Conservation (phyloP, 1,140 invertebrate species). For the Zaprionus ghesquierei region DNA sequence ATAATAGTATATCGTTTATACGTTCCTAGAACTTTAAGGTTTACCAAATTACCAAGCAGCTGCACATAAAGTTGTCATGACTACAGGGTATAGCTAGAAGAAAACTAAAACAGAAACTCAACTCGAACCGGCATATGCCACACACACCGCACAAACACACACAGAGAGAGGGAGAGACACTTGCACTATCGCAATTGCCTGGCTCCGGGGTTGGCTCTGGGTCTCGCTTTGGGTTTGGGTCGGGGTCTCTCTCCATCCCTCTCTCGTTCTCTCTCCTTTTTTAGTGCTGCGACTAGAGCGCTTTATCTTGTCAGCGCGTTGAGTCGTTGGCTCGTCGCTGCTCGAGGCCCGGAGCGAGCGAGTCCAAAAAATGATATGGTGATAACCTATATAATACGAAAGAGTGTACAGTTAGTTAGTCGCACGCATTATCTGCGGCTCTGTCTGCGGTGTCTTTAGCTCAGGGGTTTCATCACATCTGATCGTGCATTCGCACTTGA, state of each 20-base stretch:
- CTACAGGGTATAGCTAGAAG: constrained; percentile 13
- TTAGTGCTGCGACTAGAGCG: constrained; percentile 31
- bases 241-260: neutral
- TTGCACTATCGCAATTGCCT: constrained; percentile 29
- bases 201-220: neutral
- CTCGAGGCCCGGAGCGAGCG: neutral
- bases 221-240: constrained; percentile 1
- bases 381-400: constrained; percentile 67
- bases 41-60: neutral
- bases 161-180: neutral
- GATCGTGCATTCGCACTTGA: constrained; percentile 6
- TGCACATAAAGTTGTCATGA: neutral
- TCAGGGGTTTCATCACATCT: constrained; percentile 36
- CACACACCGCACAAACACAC: constrained; percentile 14
- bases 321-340: constrained; percentile 19
- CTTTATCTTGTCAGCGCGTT: constrained; percentile 69
- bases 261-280: constrained; percentile 33
- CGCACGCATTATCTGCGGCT: constrained; percentile 47
- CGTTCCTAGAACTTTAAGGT: neutral
- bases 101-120: constrained; percentile 12
- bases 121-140: constrained; percentile 44
- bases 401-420: constrained; percentile 54
- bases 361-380: constrained; percentile 58
- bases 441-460: neutral
- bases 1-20: neutral